phyloP scores from a whole-genome alignment of 2,797 vertebrate species.

The Pseudopleuronectes americanus region DNA sequence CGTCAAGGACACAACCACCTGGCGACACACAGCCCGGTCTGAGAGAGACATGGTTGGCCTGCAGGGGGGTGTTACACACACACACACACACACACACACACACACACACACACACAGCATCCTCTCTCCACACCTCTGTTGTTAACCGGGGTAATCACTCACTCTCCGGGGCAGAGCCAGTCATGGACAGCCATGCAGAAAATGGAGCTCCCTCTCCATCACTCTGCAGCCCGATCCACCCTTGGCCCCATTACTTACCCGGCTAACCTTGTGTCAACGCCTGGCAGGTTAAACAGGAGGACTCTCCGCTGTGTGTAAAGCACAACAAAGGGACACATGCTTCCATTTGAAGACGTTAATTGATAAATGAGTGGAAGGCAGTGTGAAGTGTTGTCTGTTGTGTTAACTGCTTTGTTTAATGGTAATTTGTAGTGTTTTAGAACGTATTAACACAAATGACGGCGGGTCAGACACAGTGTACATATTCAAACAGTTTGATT shows the following conservation, averaged over 20 bases:
- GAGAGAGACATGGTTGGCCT: conserved; percentile 1
- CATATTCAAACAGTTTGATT: not conserved
- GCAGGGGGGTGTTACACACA: not conserved
- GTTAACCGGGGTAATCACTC: conserved; percentile 57
- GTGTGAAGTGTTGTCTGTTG: conserved; percentile 20
- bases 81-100: not conserved
- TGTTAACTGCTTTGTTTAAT: conserved; percentile 12
- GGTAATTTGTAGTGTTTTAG: not conserved
- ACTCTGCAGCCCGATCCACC: conserved; percentile 44
- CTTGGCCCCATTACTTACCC: conserved; percentile 59
- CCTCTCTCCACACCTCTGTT: conserved; percentile 32
- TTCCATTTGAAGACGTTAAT: conserved; percentile 23
- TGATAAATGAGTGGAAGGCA: conserved; percentile 38
- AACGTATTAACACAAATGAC: too few species aligned
- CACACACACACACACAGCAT: conserved; percentile 6
- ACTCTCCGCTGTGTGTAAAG: conserved; percentile 23
- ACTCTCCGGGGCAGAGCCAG: conserved; percentile 21
- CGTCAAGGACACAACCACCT: conserved; percentile 48
- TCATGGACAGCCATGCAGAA: conserved; percentile 60
- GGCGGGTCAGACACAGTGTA: not conserved
- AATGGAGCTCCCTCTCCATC: conserved; percentile 60
- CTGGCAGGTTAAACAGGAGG: conserved; percentile 55
- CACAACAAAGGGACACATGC: not conserved
- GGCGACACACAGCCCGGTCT: not conserved
- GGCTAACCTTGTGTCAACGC: conserved; percentile 52